These are phyloP conservation scores for Kradibia gibbosae DNA, from an alignment of 1,140 invertebrate genomes.

Conservation along the genomic window DNA sequence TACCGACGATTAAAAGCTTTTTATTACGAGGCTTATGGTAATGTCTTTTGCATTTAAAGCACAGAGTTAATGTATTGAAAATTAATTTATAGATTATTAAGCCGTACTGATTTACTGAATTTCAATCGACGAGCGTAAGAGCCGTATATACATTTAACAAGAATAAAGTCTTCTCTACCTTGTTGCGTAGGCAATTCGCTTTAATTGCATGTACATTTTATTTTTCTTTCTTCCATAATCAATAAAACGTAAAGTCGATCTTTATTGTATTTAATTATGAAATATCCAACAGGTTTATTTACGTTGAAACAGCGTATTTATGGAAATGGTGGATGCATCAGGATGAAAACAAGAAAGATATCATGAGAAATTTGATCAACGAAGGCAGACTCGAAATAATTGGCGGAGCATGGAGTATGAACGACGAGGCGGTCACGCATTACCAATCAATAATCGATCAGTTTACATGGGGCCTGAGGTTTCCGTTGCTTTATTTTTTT, in stretches of 20 bases:
- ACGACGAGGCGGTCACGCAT: slow-evolving; percentile 93
- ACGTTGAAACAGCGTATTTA: slow-evolving; percentile 90
- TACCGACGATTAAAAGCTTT: no score
- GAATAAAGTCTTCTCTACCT: no score
- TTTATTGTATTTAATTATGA: background rate
- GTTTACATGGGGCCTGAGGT: slow-evolving; percentile 82
- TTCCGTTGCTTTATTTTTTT: slow-evolving; percentile 20
- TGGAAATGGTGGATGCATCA: slow-evolving; percentile 93
- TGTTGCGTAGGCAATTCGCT: no score
- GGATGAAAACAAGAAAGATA: slow-evolving; percentile 73
- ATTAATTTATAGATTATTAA: no score
- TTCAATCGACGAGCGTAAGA: no score
- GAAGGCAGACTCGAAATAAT: slow-evolving; percentile 91
- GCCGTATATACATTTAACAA: no score
- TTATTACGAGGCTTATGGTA: no score
- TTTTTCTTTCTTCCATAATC: no score
- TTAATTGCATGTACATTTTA: no score
- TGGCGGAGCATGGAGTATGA: slow-evolving; percentile 92
- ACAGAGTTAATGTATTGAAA: no score
- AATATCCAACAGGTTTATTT: slow-evolving; percentile 77
- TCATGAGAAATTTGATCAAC: slow-evolving; percentile 77
- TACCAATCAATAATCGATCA: slow-evolving; percentile 97
- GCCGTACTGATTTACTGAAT: no score
- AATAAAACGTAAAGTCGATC: background rate
- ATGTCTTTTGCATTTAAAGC: no score